These are phyloP conservation scores for Grammomys surdaster DNA, from an alignment of 2,113 vertebrate species.

Conservation along the genomic window DNA sequence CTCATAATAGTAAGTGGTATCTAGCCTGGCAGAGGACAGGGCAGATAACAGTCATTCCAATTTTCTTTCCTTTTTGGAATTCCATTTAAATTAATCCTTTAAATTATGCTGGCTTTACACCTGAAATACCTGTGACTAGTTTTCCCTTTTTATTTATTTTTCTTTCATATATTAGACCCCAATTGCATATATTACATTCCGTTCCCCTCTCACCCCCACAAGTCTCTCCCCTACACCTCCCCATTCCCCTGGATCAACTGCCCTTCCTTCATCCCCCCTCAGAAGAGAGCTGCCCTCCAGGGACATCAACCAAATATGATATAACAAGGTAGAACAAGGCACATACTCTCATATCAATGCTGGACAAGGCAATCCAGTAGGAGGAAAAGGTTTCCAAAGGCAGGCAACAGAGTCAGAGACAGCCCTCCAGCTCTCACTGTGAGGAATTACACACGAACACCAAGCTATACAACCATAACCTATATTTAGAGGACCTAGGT, in stretches of 20 bases:
- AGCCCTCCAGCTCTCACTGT: background rate
- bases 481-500: background rate
- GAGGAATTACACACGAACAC: background rate
- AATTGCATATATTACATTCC: background rate
- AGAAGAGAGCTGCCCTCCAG: background rate
- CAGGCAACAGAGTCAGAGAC: background rate
- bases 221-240: background rate
- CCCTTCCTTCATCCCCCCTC: background rate
- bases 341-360: background rate
- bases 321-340: background rate
- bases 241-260: background rate
- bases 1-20: background rate
- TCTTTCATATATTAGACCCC: background rate
- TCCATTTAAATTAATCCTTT: background rate
- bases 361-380: background rate
- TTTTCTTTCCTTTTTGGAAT: constrained; percentile 12
- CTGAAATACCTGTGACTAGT: background rate
- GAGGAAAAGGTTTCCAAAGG: background rate
- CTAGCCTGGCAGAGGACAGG: background rate
- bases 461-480: background rate
- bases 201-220: no score
- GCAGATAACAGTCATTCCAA: background rate
- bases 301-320: background rate
- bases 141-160: background rate
- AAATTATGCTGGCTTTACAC: background rate